Conservation (phyloP, 2,888 invertebrate species). For the Epinotia ramella region DNA sequence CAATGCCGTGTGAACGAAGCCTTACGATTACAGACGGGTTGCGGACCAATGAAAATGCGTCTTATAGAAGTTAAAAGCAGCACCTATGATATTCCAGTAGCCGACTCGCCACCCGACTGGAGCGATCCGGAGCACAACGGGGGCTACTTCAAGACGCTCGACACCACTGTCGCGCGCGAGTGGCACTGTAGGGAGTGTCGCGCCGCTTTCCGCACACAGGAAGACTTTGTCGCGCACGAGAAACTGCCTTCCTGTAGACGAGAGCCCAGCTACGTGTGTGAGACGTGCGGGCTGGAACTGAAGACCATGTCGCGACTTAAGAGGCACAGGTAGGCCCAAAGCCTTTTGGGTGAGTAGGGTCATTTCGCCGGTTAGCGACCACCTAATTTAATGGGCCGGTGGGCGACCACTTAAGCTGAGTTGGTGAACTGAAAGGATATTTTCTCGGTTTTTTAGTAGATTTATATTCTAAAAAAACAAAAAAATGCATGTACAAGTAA, state of each 20-base stretch:
- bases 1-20: no score
- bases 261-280: constrained; percentile 54
- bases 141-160: constrained; percentile 46
- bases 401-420: no score
- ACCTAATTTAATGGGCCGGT: no score
- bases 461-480: no score
- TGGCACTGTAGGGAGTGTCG: constrained; percentile 58
- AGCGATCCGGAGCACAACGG: constrained; percentile 28
- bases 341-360: no score
- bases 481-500: no score
- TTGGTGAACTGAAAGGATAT: no score
- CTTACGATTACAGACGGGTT: no score
- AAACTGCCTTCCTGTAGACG: constrained; percentile 50
- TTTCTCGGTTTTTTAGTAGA: no score
- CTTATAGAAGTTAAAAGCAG: no score
- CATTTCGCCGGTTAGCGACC: no score
- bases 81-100: constrained; percentile 40
- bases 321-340: constrained; percentile 52
- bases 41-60: no score
- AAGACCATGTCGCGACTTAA: constrained; percentile 56
- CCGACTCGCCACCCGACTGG: constrained; percentile 43
- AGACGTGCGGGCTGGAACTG: constrained; percentile 56
- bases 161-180: constrained; percentile 48
- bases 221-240: constrained; percentile 56
- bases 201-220: constrained; percentile 54